phyloP scores from a whole-genome alignment of 2,113 vertebrate species.

The Pandion haliaetus region DNA sequence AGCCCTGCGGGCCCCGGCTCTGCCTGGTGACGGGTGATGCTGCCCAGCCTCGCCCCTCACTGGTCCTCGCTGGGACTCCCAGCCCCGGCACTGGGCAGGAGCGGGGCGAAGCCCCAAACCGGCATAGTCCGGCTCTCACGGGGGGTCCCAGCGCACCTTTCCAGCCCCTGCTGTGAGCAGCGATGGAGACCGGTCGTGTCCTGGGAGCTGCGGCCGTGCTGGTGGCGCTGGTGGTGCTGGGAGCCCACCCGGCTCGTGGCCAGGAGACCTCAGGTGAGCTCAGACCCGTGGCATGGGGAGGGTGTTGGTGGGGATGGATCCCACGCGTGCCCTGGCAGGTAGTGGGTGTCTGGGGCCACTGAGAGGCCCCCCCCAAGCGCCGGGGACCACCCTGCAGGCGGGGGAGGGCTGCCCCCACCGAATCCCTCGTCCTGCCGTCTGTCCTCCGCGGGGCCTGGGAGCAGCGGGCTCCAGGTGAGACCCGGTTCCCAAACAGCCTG shows the following conservation, averaged over 20 bases:
- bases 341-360: no score
- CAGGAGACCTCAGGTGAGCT: background rate
- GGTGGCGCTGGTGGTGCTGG: background rate
- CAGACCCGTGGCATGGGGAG: background rate
- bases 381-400: no score
- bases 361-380: no score
- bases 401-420: no score
- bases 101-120: rapidly evolving
- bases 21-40: background rate
- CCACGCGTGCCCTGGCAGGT: no score
- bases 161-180: background rate
- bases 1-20: background rate
- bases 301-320: background rate
- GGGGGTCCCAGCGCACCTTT: background rate
- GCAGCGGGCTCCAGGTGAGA: no score
- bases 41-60: background rate
- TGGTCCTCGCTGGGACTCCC: background rate
- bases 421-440: no score
- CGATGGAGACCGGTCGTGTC: background rate
- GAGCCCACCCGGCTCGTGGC: background rate
- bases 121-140: rapidly evolving
- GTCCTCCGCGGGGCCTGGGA: no score
- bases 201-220: background rate
- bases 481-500: no score
- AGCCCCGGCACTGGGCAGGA: background rate